Conservation (phyloP, 2,113 vertebrate species). For the Dunckerocampus dactyliophorus region DNA sequence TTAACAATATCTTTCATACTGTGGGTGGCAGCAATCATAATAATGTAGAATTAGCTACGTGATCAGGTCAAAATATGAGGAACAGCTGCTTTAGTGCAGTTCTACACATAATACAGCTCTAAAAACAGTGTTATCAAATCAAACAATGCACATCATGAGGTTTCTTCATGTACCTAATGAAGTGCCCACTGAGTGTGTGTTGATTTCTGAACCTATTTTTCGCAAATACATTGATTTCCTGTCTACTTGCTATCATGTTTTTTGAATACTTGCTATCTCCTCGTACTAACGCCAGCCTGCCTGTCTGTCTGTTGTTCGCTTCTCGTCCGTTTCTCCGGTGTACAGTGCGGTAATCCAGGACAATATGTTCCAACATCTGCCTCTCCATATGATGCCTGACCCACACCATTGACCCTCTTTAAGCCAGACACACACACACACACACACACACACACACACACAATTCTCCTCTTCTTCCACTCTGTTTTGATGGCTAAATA, state of each 20-base stretch:
- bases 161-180: background rate
- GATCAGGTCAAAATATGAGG: too few relatives aligned
- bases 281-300: background rate
- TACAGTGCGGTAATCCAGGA: conserved; percentile 75
- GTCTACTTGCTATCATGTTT: conserved; percentile 44
- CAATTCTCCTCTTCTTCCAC: conserved; percentile 13
- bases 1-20: too few relatives aligned
- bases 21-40: too few relatives aligned
- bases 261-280: conserved; percentile 15
- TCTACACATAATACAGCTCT: too few relatives aligned
- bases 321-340: conserved; percentile 65
- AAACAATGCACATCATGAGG: too few relatives aligned
- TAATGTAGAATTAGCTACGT: too few relatives aligned
- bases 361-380: conserved; percentile 96
- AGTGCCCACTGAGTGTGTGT: background rate
- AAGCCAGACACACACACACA: conserved; percentile 47
- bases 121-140: too few relatives aligned
- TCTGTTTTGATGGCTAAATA: conserved; percentile 38
- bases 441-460: conserved; percentile 24
- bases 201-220: background rate
- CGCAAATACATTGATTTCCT: conserved; percentile 48
- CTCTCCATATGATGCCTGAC: conserved; percentile 84
- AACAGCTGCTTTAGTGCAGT: too few relatives aligned
- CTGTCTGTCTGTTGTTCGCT: conserved; percentile 47
- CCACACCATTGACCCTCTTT: conserved; percentile 83